These are phyloP conservation scores for Hyperoodon ampullatus DNA, from an alignment of 2,113 vertebrate species.

Conservation along the genomic window DNA sequence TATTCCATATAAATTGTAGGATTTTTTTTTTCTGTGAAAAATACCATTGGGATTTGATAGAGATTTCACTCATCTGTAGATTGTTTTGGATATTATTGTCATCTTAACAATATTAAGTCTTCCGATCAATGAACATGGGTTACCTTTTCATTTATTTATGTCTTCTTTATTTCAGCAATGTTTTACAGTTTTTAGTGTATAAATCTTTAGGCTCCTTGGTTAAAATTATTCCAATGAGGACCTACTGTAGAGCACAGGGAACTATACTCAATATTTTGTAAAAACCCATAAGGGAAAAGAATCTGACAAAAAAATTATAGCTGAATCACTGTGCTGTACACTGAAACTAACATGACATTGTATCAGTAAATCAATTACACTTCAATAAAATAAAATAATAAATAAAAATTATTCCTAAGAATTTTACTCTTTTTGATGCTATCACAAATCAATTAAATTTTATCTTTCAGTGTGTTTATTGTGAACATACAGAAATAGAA, in stretches of 20 bases:
- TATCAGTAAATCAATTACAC: background rate
- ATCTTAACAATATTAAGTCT: background rate
- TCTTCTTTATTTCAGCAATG: background rate
- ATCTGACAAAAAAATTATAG: background rate
- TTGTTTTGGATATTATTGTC: background rate
- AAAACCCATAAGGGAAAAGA: background rate
- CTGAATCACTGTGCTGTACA: background rate
- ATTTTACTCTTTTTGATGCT: background rate
- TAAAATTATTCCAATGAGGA: background rate
- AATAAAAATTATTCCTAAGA: background rate
- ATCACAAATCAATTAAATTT: background rate
- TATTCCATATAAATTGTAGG: background rate
- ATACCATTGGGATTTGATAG: background rate
- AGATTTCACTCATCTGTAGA: background rate
- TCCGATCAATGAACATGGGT: background rate
- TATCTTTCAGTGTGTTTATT: background rate
- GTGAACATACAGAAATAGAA: background rate
- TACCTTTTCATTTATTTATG: background rate
- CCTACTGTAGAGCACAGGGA: background rate
- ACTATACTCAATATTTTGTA: background rate
- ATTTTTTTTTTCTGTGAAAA: background rate
- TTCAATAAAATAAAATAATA: background rate
- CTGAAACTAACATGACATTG: background rate
- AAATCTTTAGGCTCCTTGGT: background rate
- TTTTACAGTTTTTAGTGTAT: background rate